Conservation (phyloP, 1,140 invertebrate genomes). For the Schlechtendalia chinensis region DNA sequence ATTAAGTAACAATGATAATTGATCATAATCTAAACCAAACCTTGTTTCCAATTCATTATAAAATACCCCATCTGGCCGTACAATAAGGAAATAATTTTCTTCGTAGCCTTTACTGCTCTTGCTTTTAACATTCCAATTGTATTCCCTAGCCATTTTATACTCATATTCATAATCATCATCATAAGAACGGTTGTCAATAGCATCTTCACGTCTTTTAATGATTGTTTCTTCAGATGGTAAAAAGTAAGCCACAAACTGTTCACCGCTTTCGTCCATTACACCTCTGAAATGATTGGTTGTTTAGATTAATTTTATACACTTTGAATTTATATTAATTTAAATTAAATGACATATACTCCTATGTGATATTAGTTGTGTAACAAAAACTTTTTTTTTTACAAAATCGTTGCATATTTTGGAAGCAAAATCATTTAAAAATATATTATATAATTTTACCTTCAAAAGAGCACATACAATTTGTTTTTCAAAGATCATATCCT, state of each 20-base stretch:
- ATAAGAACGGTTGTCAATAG: slow-evolving; percentile 75
- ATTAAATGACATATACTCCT: no score
- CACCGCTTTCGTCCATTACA: slow-evolving; percentile 97
- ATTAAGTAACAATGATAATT: neutral
- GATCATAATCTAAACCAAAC: no score
- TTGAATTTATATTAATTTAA: neutral
- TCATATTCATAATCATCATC: slow-evolving; percentile 90
- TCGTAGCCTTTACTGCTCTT: slow-evolving; percentile 97
- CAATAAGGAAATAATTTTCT: slow-evolving; percentile 97
- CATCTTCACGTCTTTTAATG: slow-evolving; percentile 80
- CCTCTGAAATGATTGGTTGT: slow-evolving; percentile 63
- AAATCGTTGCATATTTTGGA: no score
- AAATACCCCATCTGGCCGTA: slow-evolving; percentile 86
- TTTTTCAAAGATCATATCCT: no score
- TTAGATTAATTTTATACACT: neutral
- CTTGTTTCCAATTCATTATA: slow-evolving; percentile 97
- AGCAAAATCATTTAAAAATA: no score
- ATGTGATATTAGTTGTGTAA: no score
- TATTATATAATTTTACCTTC: no score
- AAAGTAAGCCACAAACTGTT: slow-evolving; percentile 99
- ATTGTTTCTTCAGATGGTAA: slow-evolving; percentile 91
- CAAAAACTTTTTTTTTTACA: no score
- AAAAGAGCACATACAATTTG: no score
- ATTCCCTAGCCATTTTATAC: slow-evolving; percentile 92
- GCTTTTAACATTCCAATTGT: slow-evolving; percentile 98